A percentile compares a stretch with the other conserved stretches of the same genome.
These are phyloP conservation scores for Drosophila micromelanica DNA, from an alignment of 1,140 invertebrate genomes.

Conservation along the genomic window DNA sequence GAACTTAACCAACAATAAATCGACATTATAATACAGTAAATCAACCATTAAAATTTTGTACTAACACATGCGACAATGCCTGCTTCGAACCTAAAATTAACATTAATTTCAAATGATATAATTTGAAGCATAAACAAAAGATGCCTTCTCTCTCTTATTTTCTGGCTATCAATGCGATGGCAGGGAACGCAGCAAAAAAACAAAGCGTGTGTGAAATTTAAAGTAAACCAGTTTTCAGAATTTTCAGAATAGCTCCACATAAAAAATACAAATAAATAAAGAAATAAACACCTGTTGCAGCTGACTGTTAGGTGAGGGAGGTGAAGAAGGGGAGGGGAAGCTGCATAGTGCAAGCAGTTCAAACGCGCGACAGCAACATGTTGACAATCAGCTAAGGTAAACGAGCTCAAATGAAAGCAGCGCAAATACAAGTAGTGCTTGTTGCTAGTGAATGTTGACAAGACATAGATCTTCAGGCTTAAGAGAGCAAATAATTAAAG, in stretches of 20 bases:
- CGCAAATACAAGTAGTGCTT: background rate
- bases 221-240: conserved; percentile 22
- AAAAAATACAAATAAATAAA: conserved; percentile 7
- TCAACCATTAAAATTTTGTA: background rate
- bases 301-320: background rate
- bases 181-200: conserved; percentile 65
- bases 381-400: conserved; percentile 26
- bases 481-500: background rate
- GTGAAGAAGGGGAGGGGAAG: background rate
- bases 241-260: conserved; percentile 25
- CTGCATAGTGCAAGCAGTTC: conserved; percentile 20
- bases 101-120: background rate
- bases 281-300: conserved; percentile 62
- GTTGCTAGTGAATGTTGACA: conserved; percentile 2
- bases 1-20: background rate
- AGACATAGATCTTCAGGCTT: background rate
- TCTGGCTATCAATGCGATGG: conserved; percentile 57
- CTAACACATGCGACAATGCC: background rate
- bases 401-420: conserved; percentile 5
- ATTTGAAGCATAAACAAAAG: background rate
- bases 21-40: conserved; percentile 6
- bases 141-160: background rate
- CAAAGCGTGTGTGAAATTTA: conserved; percentile 11
- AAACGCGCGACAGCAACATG: background rate
- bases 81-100: background rate